Conservation (phyloP, 2,888 invertebrate species). For the Lycophotia porphyrea region DNA sequence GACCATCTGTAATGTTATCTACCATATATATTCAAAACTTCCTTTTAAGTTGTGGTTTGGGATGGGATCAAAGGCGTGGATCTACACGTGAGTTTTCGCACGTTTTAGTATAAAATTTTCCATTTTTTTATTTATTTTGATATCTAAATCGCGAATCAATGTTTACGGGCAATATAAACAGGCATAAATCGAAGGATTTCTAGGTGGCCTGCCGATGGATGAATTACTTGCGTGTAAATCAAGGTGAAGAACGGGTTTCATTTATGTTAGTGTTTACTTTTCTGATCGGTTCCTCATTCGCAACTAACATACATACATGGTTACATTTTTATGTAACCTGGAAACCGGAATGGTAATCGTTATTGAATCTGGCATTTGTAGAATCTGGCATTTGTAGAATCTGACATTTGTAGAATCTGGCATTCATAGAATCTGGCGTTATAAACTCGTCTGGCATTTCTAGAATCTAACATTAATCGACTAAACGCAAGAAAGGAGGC, state of each 20-base stretch:
- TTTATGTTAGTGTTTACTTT: conserved; percentile 37
- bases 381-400: too few species aligned
- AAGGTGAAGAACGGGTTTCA: conserved; percentile 46
- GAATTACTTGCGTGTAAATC: conserved; percentile 48
- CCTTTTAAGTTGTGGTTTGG: neutral
- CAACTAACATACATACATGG: too few species aligned
- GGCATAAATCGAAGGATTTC: conserved; percentile 49
- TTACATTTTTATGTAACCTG: conserved; percentile 14
- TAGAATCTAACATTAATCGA: too few species aligned
- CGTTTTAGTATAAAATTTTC: conserved; percentile 26
- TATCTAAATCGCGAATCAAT: conserved; percentile 36
- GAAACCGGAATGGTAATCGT: conserved; percentile 2
- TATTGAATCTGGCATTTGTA: too few species aligned
- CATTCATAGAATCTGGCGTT: too few species aligned
- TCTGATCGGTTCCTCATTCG: conserved; percentile 2
- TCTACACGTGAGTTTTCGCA: conserved; percentile 1
- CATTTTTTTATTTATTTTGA: conserved; percentile 45
- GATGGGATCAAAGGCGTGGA: neutral
- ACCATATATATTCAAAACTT: neutral
- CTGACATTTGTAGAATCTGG: too few species aligned
- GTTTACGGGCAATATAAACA: conserved; percentile 49
- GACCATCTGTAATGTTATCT: neutral
- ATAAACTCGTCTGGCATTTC: too few species aligned
- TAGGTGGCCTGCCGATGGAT: conserved; percentile 33
- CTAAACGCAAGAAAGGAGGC: too few species aligned